Evolutionary conservation across 2,888 invertebrate species (phyloP).

Genomic region (Cheilosia vulpina): DNA sequence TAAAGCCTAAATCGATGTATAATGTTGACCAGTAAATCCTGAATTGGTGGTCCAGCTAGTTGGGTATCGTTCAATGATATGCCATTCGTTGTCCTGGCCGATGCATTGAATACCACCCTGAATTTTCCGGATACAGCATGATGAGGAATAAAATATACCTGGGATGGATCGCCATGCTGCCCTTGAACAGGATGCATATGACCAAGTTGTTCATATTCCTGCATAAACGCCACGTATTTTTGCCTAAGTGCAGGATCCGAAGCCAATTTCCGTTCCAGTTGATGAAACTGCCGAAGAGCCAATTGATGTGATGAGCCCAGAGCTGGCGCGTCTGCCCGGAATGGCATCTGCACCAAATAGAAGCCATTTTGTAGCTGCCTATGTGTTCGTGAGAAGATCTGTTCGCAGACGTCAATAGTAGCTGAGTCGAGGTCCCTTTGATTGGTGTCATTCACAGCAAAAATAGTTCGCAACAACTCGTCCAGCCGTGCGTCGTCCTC

Average conservation of each 20-base stretch:
- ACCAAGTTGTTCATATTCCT: slow-evolving; percentile 5
- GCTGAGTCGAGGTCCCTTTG: neutral
- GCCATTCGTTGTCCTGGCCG: slow-evolving; percentile 16
- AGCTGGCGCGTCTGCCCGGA: slow-evolving; percentile 14
- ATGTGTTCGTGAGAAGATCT: slow-evolving; percentile 20
- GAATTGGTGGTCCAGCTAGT: neutral
- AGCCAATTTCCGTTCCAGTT: neutral
- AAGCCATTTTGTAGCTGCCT: slow-evolving; percentile 3
- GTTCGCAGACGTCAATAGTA: slow-evolving; percentile 15
- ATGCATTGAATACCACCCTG: slow-evolving; percentile 55
- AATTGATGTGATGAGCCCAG: slow-evolving; percentile 29
- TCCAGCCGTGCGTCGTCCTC: neutral
- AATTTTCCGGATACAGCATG: slow-evolving; percentile 55
- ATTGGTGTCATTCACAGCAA: neutral
- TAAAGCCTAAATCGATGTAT: slow-evolving; percentile 4
- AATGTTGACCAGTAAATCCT: slow-evolving; percentile 8
- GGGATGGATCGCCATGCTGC: neutral
- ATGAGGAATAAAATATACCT: slow-evolving; percentile 50
- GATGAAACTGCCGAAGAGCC: slow-evolving; percentile 1
- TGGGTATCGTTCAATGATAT: slow-evolving; percentile 14
- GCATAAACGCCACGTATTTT: neutral
- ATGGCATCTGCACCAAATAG: slow-evolving; percentile 16
- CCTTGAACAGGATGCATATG: slow-evolving; percentile 2
- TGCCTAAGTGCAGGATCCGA: slow-evolving; percentile 1
- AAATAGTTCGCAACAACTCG: no score